Conservation (phyloP, 2,888 invertebrate species). For the Drosophila mimetica region DNA sequence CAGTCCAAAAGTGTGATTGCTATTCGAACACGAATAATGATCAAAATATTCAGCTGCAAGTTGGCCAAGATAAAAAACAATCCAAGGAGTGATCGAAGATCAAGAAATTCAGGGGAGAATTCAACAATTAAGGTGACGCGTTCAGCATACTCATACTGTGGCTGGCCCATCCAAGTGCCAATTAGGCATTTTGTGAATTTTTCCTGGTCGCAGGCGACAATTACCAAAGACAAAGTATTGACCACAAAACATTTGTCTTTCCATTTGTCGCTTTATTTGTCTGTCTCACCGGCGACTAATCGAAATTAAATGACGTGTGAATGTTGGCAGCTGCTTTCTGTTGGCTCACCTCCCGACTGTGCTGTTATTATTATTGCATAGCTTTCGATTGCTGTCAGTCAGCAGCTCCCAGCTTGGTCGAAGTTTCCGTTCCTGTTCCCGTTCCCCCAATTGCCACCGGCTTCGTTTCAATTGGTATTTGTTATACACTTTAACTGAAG, state of each 20-base stretch:
- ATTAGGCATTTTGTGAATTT: constrained; percentile 81
- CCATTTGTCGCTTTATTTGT: constrained; percentile 55
- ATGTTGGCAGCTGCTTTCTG: constrained; percentile 79
- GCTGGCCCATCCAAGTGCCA: constrained; percentile 64
- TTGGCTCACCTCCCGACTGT: constrained; percentile 21
- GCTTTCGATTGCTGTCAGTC: constrained; percentile 54
- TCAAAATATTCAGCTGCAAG: constrained; percentile 33
- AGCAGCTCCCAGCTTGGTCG: constrained; percentile 27
- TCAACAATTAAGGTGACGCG: constrained; percentile 26
- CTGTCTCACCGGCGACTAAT: constrained; percentile 72
- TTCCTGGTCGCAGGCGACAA: constrained; percentile 62
- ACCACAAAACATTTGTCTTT: constrained; percentile 58
- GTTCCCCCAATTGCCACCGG: constrained; percentile 59
- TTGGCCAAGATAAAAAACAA: constrained; percentile 4
- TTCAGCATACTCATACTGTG: constrained; percentile 5
- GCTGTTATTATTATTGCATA: constrained; percentile 53
- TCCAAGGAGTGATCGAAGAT: constrained; percentile 18
- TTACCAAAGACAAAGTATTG: constrained; percentile 52
- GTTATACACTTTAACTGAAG: constrained; percentile 14
- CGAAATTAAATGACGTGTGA: constrained; percentile 85
- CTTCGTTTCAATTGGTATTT: constrained; percentile 51
- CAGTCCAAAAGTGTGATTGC: constrained; percentile 25
- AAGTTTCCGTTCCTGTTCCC: too few relatives aligned
- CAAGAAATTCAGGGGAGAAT: constrained; percentile 19
- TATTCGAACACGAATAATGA: constrained; percentile 5